Base-by-base conservation (phyloP, 2,888 invertebrate genomes). In the Crematogaster levior region DNA sequence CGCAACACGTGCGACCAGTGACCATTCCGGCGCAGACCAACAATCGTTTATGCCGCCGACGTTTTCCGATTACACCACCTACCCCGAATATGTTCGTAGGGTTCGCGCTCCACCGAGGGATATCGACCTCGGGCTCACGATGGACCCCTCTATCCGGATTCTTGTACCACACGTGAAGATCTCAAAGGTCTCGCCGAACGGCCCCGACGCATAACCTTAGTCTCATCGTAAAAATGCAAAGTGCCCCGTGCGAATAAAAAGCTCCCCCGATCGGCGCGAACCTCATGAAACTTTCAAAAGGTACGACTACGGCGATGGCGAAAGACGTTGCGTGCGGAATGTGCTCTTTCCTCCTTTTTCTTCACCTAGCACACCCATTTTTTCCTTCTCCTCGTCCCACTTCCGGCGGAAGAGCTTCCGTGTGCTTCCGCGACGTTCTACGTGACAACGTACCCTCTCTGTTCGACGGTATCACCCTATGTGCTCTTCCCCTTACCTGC, bases 221-320 rank as follows among this genome's bases (percentile, higher is more conserved):
- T 84, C 82, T 74, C 75, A 85, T 91, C 92, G 91, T 92, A 92
- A 92, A 92, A 92, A 92, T 92, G 91, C 91, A 92, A 92, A 92
- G 91, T 88, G 86, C 85, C 88, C 83, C 85, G 86, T 63, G 88
- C 86, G 87, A 92, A 92, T 92, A 92, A 92, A 92, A 92, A 89
- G 89, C 85, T 81, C 84, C 88, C 83, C 83, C 89, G 92, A 91
- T 92, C 91, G 91, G 88, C 85, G 87, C 80, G 89, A 92, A 89
- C 75, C 92, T 92, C 92, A 92, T 92, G 92, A 92, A 92, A 93
- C 74, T 92, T 92, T 92, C 91, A 92, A 83, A 86, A 91, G 89
- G 84, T 83, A 84, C 84, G 86, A 75, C 86, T 84, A 88, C 80
- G 81, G 73, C 82, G 83, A 53, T 43, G 61, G 21, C 53, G 37